Percentiles rank a stretch among this genome's conserved stretches.
Conservation (phyloP, 2,888 invertebrate species). For the Agrenia bidenticulata region DNA sequence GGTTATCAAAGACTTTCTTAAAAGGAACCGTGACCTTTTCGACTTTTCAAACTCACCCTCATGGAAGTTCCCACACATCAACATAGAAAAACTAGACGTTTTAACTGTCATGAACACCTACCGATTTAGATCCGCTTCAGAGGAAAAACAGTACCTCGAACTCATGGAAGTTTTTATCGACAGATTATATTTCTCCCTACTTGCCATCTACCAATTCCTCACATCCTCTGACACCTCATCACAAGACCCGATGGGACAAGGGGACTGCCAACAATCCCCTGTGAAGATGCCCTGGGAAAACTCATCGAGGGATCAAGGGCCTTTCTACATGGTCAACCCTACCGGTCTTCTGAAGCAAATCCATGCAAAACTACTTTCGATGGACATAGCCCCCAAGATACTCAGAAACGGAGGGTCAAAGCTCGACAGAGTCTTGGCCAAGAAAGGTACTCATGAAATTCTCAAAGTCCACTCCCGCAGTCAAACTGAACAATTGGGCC, state of each 20-base stretch:
- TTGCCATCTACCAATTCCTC: slow-evolving; percentile 16
- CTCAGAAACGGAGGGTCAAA: no score
- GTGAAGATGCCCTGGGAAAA: no score
- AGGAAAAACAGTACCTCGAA: slow-evolving; percentile 30
- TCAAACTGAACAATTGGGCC: slow-evolving; percentile 24
- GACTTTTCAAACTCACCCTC: slow-evolving; percentile 27
- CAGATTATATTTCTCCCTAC: slow-evolving; percentile 37
- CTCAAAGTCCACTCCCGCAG: background rate
- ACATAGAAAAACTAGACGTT: slow-evolving; percentile 33
- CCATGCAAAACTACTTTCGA: no score
- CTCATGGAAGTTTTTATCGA: slow-evolving; percentile 37
- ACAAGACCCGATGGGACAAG: background rate
- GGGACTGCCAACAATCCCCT: background rate
- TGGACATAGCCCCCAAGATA: no score
- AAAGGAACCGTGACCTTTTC: slow-evolving; percentile 7
- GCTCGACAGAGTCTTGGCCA: background rate
- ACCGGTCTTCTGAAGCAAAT: no score
- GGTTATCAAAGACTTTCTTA: slow-evolving; percentile 25
- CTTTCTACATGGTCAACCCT: no score
- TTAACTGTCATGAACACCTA: slow-evolving; percentile 25
- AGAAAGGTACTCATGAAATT: background rate
- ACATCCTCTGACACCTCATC: background rate
- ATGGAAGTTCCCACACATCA: slow-evolving; percentile 43
- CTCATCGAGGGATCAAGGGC: no score
- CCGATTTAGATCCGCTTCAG: slow-evolving; percentile 20